These are phyloP conservation scores for Stenoptilia bipunctidactyla DNA, from an alignment of 2,888 invertebrate genomes.

Conservation along the genomic window DNA sequence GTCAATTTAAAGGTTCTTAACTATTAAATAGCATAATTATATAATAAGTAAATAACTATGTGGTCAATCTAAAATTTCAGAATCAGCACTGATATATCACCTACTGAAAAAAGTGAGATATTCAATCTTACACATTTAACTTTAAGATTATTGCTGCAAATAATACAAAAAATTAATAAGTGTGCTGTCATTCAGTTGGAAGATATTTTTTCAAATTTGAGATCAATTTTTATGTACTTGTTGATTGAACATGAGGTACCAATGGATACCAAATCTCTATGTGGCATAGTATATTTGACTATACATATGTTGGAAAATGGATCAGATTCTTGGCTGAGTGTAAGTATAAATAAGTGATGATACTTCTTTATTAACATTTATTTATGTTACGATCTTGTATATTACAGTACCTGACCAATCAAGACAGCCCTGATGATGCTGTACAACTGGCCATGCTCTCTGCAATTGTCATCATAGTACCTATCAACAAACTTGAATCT, in stretches of 20 bases:
- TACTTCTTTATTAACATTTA: no score
- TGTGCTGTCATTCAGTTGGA: conserved; percentile 17
- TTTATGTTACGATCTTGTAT: no score
- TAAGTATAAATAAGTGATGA: no score
- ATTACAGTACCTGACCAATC: no score
- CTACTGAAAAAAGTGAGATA: conserved; percentile 47
- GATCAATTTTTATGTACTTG: conserved; percentile 27
- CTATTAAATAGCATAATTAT: no score
- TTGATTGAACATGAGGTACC: conserved; percentile 64
- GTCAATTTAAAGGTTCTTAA: no score
- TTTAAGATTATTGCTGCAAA: conserved; percentile 34
- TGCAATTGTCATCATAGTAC: conserved; percentile 32
- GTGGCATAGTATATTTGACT: conserved; percentile 68
- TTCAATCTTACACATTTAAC: conserved; percentile 36
- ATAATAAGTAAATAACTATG: no score
- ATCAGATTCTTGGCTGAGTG: conserved; percentile 35
- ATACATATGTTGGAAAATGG: conserved; percentile 47
- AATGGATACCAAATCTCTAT: conserved; percentile 76
- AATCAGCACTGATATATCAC: conserved; percentile 24
- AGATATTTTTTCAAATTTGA: conserved; percentile 3
- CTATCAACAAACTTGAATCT: conserved; percentile 20
- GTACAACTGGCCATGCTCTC: conserved; percentile 34
- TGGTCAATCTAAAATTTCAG: conserved; percentile 27
- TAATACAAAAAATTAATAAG: conserved; percentile 32
- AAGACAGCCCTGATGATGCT: conserved; percentile 26